Conservation (phyloP, 1,140 invertebrate species). For the Drosophila paulistorum region DNA sequence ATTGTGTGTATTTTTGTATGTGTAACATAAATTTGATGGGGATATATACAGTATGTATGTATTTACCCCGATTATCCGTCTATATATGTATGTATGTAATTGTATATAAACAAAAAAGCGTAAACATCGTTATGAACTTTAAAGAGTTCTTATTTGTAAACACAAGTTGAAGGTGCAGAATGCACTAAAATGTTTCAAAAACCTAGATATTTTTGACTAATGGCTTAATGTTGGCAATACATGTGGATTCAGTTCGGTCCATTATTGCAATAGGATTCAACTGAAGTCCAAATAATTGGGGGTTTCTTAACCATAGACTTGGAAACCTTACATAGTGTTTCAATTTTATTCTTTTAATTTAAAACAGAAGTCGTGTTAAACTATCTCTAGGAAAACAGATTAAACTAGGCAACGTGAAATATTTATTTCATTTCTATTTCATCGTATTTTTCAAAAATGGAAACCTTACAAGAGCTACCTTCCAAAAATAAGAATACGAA, state of each 20-base stretch:
- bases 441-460: too few relatives aligned
- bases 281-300: neutral
- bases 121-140: neutral
- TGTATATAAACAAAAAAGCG: slow-evolving; percentile 7
- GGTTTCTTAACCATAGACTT: neutral
- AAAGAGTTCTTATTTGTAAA: neutral
- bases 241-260: neutral
- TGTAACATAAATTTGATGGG: slow-evolving; percentile 20
- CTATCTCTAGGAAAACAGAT: too few relatives aligned
- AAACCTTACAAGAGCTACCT: neutral
- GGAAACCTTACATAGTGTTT: neutral
- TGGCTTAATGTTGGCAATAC: too few relatives aligned
- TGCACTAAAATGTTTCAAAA: neutral
- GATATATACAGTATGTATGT: slow-evolving; percentile 9
- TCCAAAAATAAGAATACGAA: neutral
- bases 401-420: neutral
- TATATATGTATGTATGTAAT: slow-evolving; percentile 16
- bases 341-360: too few relatives aligned
- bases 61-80: neutral
- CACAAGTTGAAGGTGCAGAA: neutral
- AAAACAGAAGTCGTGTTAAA: too few relatives aligned
- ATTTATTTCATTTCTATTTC: too few relatives aligned
- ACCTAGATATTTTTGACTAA: neutral
- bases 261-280: neutral
- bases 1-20: slow-evolving; percentile 51